These are phyloP conservation scores for Menidia menidia DNA, from an alignment of 2,797 vertebrate genomes.

Conservation along the genomic window DNA sequence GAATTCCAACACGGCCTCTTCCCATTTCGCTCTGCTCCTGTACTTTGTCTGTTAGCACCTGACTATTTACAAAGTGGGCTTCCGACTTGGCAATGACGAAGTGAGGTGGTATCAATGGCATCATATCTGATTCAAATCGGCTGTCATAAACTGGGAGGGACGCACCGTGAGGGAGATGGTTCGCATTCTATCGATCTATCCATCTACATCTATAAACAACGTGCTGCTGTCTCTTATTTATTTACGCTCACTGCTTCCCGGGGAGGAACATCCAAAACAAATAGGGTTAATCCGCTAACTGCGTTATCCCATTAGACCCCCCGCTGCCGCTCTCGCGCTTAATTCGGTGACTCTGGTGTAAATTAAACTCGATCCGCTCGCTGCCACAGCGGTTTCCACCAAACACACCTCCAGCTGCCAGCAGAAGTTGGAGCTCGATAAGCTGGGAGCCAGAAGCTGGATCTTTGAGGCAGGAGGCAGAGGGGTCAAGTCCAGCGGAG, in stretches of 20 bases:
- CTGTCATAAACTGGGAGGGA: slow-evolving; percentile 34
- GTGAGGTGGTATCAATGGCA: slow-evolving; percentile 68
- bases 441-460: slow-evolving; percentile 64
- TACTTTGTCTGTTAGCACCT: slow-evolving; percentile 85
- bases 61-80: slow-evolving; percentile 81
- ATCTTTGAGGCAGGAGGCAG: slow-evolving; percentile 34
- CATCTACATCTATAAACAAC: slow-evolving; percentile 5
- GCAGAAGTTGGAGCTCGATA: slow-evolving; percentile 73
- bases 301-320: slow-evolving; percentile 78
- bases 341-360: slow-evolving; percentile 72
- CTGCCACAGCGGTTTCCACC: slow-evolving; percentile 55
- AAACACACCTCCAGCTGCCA: slow-evolving; percentile 62
- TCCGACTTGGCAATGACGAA: slow-evolving; percentile 81
- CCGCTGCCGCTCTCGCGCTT: slow-evolving; percentile 68
- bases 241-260: slow-evolving; percentile 61
- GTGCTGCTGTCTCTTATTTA: slow-evolving; percentile 42
- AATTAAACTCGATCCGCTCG: slow-evolving; percentile 74
- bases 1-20: slow-evolving; percentile 70
- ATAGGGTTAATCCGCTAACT: slow-evolving; percentile 74
- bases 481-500: slow-evolving; percentile 79
- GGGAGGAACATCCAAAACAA: slow-evolving; percentile 81
- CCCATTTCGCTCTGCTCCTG: slow-evolving; percentile 73
- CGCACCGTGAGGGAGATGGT: slow-evolving; percentile 14
- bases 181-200: slow-evolving; percentile 11
- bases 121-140: slow-evolving; percentile 71